These are phyloP conservation scores for Mirounga angustirostris DNA, from an alignment of 2,113 vertebrate genomes.

Conservation along the genomic window DNA sequence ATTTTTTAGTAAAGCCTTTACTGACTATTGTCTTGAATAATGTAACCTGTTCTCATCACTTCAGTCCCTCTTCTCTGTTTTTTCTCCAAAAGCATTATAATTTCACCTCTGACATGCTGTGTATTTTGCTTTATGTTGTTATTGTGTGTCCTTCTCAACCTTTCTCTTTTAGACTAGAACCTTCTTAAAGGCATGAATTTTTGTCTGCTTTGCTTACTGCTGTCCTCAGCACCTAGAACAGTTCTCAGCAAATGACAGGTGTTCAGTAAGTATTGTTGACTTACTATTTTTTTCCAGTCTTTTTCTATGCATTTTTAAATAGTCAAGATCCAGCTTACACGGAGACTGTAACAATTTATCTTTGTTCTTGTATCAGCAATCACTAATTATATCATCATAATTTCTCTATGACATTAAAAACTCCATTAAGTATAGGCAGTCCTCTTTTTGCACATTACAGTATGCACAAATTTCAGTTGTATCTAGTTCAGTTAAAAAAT, in stretches of 20 bases:
- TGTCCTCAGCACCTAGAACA: not conserved
- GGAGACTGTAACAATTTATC: not conserved
- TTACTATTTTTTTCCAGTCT: not conserved
- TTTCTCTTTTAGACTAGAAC: not conserved
- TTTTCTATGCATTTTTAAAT: not conserved
- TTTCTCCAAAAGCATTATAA: not conserved
- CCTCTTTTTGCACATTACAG: not conserved
- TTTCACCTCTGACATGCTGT: not conserved
- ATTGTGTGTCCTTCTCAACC: not conserved
- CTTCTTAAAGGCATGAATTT: not conserved
- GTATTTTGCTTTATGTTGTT: constrained; percentile 18
- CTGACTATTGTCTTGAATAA: not conserved
- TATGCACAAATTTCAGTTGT: not conserved
- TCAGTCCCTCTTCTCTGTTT: not conserved
- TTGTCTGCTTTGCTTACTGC: not conserved
- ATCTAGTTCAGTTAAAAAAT: not conserved
- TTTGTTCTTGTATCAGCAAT: not conserved
- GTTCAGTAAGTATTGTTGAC: not conserved
- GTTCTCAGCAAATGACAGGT: not conserved
- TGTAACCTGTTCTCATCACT: not conserved
- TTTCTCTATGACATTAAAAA: not conserved
- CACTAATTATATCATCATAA: not conserved
- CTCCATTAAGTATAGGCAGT: not conserved
- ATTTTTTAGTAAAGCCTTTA: not conserved
- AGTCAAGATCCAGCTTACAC: not conserved